These are phyloP conservation scores for Lypha dubia DNA, from an alignment of 2,888 invertebrate genomes.

Conservation along the genomic window DNA sequence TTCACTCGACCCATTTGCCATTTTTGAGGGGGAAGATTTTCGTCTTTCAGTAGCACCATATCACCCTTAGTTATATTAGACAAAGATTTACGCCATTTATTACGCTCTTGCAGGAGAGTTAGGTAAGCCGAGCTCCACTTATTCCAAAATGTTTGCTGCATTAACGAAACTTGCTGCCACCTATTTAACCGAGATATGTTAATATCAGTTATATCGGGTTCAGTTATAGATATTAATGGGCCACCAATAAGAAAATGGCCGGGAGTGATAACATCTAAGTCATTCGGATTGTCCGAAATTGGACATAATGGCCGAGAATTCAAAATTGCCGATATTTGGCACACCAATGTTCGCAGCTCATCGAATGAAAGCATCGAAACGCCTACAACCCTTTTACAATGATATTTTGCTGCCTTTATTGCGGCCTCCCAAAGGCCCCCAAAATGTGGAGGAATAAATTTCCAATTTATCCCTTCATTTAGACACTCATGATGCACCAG, in stretches of 20 bases:
- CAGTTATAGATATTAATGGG: constrained; percentile 15
- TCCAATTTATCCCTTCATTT: background rate
- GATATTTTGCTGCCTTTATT: constrained; percentile 4
- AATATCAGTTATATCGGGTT: constrained; percentile 7
- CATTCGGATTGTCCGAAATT: background rate
- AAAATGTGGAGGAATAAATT: constrained; percentile 15
- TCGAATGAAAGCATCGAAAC: background rate
- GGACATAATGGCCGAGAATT: constrained; percentile 15
- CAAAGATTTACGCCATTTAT: no score
- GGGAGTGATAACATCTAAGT: constrained; percentile 23
- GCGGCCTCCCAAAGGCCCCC: constrained; percentile 20
- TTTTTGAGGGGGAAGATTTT: background rate
- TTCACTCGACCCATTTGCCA: background rate
- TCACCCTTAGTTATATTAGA: background rate
- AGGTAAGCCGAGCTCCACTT: constrained; percentile 57
- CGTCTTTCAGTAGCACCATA: background rate
- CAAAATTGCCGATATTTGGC: constrained; percentile 13
- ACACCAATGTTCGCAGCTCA: background rate
- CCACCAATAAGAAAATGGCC: constrained; percentile 50
- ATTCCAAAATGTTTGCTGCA: constrained; percentile 68
- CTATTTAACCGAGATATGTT: constrained; percentile 30
- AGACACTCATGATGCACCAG: background rate
- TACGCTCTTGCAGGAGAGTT: constrained; percentile 54
- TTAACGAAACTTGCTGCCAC: constrained; percentile 64
- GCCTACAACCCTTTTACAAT: background rate